Evolutionary conservation across 92 coral and sea anemone species (phyloP).

Genomic region (Muricea muricata): DNA sequence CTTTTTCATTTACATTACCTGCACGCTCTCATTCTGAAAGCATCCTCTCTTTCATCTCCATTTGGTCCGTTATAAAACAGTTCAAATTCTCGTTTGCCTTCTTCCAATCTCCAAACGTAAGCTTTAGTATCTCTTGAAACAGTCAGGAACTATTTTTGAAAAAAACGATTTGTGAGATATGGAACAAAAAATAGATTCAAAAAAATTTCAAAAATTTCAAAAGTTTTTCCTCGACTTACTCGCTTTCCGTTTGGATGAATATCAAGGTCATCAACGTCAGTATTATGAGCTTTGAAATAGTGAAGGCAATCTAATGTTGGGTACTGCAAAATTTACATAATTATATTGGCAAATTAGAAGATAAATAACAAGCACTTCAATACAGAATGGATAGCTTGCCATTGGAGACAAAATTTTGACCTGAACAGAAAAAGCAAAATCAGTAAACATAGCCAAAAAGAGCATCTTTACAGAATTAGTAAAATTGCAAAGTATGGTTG

Average conservation of each 20-base stretch:
- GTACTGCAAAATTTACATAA: slow-evolving; percentile 62
- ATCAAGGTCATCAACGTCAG: slow-evolving; percentile 97
- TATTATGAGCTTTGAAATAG: slow-evolving; percentile 81
- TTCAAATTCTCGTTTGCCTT: slow-evolving; percentile 93
- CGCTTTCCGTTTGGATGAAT: slow-evolving; percentile 90
- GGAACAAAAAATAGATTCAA: no score
- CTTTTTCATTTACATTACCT: slow-evolving; percentile 80
- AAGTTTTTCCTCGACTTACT: no score
- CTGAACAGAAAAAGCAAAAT: no score
- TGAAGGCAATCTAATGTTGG: slow-evolving; percentile 95
- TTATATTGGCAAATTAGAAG: not conserved
- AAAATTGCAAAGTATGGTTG: no score
- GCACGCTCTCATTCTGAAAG: slow-evolving; percentile 95
- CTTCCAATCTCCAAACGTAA: slow-evolving; percentile 93
- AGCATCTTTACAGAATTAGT: no score
- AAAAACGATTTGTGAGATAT: not conserved
- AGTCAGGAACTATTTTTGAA: slow-evolving; percentile 82
- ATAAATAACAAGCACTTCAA: not conserved
- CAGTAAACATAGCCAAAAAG: no score
- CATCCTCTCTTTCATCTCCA: slow-evolving; percentile 82
- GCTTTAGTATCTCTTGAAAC: slow-evolving; percentile 98
- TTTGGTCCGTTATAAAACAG: slow-evolving; percentile 71
- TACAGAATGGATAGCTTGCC: not conserved
- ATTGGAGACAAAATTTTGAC: no score
- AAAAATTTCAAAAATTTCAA: no score